These are phyloP conservation scores for Corythoichthys intestinalis DNA, from an alignment of 2,113 vertebrate genomes.

Conservation along the genomic window DNA sequence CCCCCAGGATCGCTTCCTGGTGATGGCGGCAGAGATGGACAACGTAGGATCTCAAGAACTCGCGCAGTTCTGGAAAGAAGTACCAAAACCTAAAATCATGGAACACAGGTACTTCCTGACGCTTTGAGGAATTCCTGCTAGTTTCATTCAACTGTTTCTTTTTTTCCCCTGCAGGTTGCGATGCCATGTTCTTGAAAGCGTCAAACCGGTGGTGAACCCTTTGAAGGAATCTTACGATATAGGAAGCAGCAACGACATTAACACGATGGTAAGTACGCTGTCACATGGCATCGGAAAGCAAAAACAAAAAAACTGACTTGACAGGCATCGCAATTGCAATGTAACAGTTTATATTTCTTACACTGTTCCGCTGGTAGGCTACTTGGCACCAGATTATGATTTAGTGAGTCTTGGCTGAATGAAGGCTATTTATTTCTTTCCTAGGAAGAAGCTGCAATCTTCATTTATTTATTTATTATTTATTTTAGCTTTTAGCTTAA, in stretches of 20 bases:
- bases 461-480: too few species aligned
- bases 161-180: constrained; percentile 74
- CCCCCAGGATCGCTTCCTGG: constrained; percentile 90
- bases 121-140: not conserved
- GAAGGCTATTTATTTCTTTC: not conserved
- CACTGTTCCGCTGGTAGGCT: not conserved
- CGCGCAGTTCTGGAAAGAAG: constrained; percentile 93
- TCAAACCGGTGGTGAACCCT: constrained; percentile 65
- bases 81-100: constrained; percentile 85
- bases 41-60: constrained; percentile 77
- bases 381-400: constrained; percentile 8
- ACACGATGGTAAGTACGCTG: constrained; percentile 70
- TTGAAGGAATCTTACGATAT: constrained; percentile 55
- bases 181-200: constrained; percentile 83
- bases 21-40: constrained; percentile 99
- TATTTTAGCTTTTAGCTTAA: not conserved
- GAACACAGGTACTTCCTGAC: constrained; percentile 83
- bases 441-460: not conserved
- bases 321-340: not conserved
- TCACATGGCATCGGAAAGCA: too few species aligned
- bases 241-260: constrained; percentile 75
- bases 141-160: constrained; percentile 15
- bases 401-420: constrained; percentile 7
- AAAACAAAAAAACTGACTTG: too few species aligned
- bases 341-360: not conserved